Conservation (phyloP, 2,888 invertebrate genomes). For the Aspidapion aeneum region DNA sequence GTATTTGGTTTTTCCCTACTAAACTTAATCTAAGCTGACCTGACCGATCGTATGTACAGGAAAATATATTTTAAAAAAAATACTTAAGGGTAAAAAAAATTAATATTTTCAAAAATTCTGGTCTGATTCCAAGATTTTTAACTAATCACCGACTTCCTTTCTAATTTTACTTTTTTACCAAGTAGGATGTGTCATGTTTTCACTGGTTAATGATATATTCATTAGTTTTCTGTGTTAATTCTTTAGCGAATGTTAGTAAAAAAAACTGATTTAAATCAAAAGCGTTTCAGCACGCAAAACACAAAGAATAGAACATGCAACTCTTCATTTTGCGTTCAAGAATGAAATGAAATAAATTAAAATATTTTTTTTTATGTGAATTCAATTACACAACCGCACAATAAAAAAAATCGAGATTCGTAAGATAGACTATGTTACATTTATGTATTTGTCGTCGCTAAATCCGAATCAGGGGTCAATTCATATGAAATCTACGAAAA, state of each 20-base stretch:
- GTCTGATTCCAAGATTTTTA: not conserved
- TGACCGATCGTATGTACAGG: too few species aligned
- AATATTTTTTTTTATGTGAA: slow-evolving; percentile 10
- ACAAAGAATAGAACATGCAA: too few species aligned
- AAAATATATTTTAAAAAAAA: too few species aligned
- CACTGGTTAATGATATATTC: not conserved
- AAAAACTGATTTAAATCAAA: not conserved
- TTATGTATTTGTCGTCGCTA: too few species aligned
- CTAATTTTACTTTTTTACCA: not conserved
- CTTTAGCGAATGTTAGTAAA: not conserved
- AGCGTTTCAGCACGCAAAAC: not conserved
- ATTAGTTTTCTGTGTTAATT: not conserved
- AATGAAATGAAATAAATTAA: not conserved
- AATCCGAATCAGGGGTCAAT: too few species aligned
- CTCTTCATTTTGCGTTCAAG: not conserved
- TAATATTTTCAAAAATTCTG: not conserved
- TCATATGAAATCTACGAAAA: too few species aligned
- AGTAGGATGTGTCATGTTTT: not conserved
- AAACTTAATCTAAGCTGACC: too few species aligned
- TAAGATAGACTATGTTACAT: too few species aligned
- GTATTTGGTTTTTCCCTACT: too few species aligned
- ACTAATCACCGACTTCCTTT: not conserved
- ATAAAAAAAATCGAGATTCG: too few species aligned
- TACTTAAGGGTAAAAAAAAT: too few species aligned
- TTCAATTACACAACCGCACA: not conserved